Percentiles rank a stretch among this genome's conserved stretches.
Conservation (phyloP, 2,113 vertebrate species). For the Agapornis roseicollis region DNA sequence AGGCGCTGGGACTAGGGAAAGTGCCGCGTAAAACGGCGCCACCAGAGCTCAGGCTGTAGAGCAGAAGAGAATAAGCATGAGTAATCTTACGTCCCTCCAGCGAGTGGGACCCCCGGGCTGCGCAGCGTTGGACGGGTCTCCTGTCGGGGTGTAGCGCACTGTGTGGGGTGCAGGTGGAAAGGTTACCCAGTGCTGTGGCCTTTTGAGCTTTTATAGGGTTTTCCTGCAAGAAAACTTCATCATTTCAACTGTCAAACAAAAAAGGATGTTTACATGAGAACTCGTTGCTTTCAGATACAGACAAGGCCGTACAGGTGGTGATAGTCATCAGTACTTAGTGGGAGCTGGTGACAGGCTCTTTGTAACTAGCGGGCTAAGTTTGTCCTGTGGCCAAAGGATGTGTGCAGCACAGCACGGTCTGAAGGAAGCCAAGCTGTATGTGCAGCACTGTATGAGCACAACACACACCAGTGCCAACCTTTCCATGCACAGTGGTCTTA, state of each 20-base stretch:
- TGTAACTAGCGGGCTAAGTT: not conserved
- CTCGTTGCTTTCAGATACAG: not conserved
- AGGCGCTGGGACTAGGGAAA: fast-evolving
- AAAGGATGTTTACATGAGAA: not conserved
- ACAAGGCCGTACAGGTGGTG: not conserved
- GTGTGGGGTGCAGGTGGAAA: fast-evolving
- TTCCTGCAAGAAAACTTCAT: not conserved
- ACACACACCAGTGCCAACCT: not conserved
- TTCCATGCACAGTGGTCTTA: not conserved
- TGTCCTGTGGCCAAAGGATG: not conserved
- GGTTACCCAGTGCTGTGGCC: fast-evolving
- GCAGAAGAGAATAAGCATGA: too few relatives aligned
- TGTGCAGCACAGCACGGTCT: not conserved
- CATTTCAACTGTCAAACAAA: not conserved
- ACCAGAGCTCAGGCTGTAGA: not conserved
- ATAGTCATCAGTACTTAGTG: not conserved
- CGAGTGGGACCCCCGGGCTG: not conserved
- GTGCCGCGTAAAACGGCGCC: fast-evolving
- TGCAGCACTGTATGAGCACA: not conserved
- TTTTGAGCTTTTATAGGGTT: not conserved
- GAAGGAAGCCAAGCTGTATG: not conserved
- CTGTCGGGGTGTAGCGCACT: fast-evolving
- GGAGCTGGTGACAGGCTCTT: not conserved
- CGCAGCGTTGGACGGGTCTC: not conserved
- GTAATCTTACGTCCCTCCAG: not conserved